Evolutionary conservation across 2,113 vertebrate genomes (phyloP).

Genomic region (Syrmaticus mikado): DNA sequence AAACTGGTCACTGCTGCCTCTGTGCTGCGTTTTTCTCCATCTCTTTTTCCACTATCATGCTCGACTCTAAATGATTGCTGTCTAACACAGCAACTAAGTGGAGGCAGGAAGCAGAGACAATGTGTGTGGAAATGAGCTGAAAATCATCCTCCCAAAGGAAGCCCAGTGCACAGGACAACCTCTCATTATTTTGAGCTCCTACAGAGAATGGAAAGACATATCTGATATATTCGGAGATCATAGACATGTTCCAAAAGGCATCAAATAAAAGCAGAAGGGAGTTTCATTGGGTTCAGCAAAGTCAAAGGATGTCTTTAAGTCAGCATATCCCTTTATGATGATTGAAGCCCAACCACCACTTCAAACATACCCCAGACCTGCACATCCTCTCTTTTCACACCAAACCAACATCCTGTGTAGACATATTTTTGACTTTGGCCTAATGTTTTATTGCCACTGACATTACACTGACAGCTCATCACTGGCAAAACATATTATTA

Average conservation of each 20-base stretch:
- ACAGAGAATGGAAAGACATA: background rate
- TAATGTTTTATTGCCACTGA: background rate
- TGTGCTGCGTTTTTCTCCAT: background rate
- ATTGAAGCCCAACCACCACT: background rate
- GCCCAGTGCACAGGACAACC: background rate
- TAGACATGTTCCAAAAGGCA: background rate
- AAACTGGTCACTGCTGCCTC: background rate
- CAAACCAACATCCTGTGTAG: background rate
- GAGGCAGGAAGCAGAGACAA: background rate
- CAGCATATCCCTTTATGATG: background rate
- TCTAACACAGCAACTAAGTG: background rate
- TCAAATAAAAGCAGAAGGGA: background rate
- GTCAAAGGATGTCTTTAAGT: background rate
- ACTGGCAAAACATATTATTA: background rate
- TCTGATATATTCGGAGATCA: constrained; percentile 24
- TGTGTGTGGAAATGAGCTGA: fast-evolving
- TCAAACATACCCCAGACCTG: background rate
- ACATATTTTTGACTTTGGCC: background rate
- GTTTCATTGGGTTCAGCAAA: background rate
- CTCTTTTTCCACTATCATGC: background rate
- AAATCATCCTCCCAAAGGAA: background rate
- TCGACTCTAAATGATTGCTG: background rate
- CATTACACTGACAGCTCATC: background rate
- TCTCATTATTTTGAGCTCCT: constrained; percentile 59
- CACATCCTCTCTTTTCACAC: background rate